phyloP scores from a whole-genome alignment of 2,113 vertebrate species.

The Corythornis cristatus region DNA sequence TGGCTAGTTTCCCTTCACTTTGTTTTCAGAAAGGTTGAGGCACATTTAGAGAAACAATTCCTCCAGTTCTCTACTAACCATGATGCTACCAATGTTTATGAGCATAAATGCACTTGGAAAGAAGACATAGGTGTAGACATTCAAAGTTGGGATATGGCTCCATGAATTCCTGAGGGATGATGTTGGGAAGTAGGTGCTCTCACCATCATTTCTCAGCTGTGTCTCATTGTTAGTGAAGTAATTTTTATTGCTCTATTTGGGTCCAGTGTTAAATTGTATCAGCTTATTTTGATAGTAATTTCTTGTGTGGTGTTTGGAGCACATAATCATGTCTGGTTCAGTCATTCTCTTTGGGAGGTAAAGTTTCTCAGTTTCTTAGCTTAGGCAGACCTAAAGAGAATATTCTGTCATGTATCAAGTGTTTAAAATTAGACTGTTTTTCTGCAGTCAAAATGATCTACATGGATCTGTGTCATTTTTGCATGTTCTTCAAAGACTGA shows the following conservation, averaged over 20 bases:
- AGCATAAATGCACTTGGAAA: not conserved
- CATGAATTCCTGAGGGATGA: not conserved
- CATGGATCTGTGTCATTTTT: not conserved
- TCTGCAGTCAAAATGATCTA: not conserved
- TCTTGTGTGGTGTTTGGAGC: not conserved
- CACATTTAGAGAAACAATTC: not conserved
- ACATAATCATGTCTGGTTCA: not conserved
- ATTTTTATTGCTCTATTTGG: not conserved
- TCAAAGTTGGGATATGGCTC: not conserved
- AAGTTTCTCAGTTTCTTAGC: not conserved
- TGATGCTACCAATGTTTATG: not conserved
- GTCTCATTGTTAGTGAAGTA: not conserved
- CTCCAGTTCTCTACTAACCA: not conserved
- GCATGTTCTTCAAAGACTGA: not conserved
- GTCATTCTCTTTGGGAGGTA: not conserved
- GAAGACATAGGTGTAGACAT: not conserved
- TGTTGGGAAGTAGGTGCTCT: not conserved
- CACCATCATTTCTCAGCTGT: not conserved
- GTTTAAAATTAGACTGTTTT: not conserved
- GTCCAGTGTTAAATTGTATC: not conserved
- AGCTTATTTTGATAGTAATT: not conserved
- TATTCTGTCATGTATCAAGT: not conserved
- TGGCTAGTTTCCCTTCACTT: not conserved
- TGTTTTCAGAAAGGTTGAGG: not conserved
- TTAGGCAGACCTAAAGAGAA: not conserved